Evolutionary conservation across 2,888 invertebrate genomes (phyloP), one percentile per base, ranked within the genome.

Genomic region (Eilema caniola): DNA sequence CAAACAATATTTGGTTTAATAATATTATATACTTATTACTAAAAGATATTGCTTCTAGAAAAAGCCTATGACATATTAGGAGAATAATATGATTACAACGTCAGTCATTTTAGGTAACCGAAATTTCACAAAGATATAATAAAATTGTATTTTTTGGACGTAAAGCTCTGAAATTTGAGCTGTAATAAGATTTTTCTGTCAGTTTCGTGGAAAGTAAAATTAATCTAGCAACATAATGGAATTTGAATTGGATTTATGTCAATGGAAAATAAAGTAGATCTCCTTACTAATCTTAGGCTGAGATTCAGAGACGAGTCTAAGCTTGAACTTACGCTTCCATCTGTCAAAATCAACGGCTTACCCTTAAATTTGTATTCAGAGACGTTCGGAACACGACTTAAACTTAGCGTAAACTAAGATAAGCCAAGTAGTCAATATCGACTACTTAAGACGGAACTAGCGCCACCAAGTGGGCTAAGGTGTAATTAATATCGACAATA

Each of bases 221-320:
- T 28, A 78, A 62, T 78, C 61, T 24, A 41, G 47, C 25, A 57
- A 33, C 16, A 25, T 47, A 25, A 57, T n/a, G 37, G 20, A 57
- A 69, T 64, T 73, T 31, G 57, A 10, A 72, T 69, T 75, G 41
- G 65, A 78, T 73, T 72, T 72, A 67, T 70, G 68, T 69, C 25
- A 66, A 69, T 53, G 3, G 28, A 71, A 28, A 71, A 62, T 47
- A 25, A 71, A 75, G 25, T 62, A n/a, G 12, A 71, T 71, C 62
- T 62, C 57, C 61, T 66, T 73, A 59, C 11, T 28, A 60, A 62
- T 62, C 67, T 62, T n/a, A n/a, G n/a, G n/a, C n/a, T n/a, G n/a
- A n/a, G n/a, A n/a, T n/a, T n/a, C n/a, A n/a, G n/a, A n/a, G n/a
- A n/a, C n/a, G n/a, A n/a, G n/a, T n/a, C n/a, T n/a, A n/a, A n/a